phyloP scores from a whole-genome alignment of 2,797 vertebrate genomes.

The Mergus octosetaceus region DNA sequence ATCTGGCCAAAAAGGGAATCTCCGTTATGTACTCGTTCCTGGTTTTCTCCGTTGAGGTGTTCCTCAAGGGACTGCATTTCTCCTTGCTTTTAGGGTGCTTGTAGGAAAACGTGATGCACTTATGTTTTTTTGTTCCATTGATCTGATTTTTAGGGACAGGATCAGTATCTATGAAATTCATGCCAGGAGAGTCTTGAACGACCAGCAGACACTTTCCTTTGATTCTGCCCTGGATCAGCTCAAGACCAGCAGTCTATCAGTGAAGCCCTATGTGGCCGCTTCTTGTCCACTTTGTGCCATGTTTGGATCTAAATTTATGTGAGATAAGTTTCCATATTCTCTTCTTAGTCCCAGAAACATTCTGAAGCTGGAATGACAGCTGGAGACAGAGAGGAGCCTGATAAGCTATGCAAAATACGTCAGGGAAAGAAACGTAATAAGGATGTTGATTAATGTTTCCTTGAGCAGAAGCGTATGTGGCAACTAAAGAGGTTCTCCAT shows the following conservation, averaged over 20 bases:
- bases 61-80: background rate
- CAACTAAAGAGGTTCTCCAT: background rate
- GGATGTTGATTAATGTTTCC: background rate
- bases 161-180: fast-evolving
- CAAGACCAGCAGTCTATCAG: background rate
- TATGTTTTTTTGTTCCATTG: background rate
- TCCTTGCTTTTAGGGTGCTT: background rate
- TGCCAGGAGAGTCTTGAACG: background rate
- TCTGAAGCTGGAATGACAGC: background rate
- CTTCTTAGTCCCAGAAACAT: background rate
- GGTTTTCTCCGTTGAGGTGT: background rate
- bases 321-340: background rate
- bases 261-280: background rate
- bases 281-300: background rate
- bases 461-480: background rate
- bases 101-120: background rate
- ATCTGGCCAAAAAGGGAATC: background rate
- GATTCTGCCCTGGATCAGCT: background rate
- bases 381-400: background rate
- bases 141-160: background rate
- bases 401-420: background rate
- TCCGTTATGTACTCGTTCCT: background rate
- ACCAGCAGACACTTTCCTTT: background rate
- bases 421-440: background rate
- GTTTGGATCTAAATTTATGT: background rate